phyloP scores from a whole-genome alignment of 2,113 vertebrate genomes.

The Amazona guildingii region DNA sequence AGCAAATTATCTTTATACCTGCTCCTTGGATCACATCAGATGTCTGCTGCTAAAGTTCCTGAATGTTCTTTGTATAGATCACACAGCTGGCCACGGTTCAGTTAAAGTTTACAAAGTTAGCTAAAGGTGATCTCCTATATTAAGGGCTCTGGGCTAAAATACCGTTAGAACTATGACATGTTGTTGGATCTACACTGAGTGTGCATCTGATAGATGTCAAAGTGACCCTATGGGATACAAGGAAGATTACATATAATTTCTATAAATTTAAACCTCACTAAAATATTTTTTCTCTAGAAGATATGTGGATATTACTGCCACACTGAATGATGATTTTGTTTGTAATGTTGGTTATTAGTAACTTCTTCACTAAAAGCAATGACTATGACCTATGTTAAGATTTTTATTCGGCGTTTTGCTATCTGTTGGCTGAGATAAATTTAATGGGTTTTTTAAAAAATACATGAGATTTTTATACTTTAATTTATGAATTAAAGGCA shows the following conservation, averaged over 20 bases:
- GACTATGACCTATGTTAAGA: background rate
- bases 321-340: background rate
- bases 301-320: background rate
- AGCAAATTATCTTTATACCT: constrained; percentile 19
- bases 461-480: background rate
- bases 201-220: background rate
- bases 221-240: background rate
- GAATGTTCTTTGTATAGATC: background rate
- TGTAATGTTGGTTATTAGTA: background rate
- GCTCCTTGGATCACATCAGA: background rate
- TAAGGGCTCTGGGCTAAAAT: background rate
- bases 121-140: background rate
- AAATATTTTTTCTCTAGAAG: background rate
- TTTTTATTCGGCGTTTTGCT: background rate
- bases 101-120: background rate
- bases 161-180: background rate
- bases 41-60: background rate
- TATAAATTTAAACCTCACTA: background rate
- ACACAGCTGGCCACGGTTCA: background rate
- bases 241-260: background rate
- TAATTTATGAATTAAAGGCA: background rate
- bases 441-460: background rate
- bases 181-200: background rate
- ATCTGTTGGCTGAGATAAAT: background rate
- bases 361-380: background rate